A percentile compares a stretch with the other conserved stretches of the same genome.
phyloP scores from a whole-genome alignment of 2,113 vertebrate genomes.

The Danionella cerebrum region DNA sequence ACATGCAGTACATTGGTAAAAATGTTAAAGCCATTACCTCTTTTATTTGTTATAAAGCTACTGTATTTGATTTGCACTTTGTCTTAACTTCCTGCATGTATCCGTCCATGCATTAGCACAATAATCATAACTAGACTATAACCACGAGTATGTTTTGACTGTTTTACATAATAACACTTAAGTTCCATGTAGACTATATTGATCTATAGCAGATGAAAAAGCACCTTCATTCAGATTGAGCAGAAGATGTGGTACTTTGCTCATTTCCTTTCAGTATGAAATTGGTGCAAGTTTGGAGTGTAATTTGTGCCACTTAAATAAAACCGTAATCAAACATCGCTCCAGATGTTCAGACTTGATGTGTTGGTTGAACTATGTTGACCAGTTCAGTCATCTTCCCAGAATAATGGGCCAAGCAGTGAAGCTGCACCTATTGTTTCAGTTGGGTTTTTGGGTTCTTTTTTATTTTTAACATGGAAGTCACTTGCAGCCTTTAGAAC shows the following conservation, averaged over 20 bases:
- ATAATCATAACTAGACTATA: constrained; percentile 1
- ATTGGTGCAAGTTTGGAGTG: constrained; percentile 5
- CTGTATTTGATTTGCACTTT: not conserved
- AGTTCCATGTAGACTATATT: not conserved
- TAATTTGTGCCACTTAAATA: constrained; percentile 42
- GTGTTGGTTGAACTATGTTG: not conserved
- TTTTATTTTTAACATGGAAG: no score
- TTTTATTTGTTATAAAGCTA: not conserved
- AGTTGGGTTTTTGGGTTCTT: no score
- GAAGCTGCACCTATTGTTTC: no score
- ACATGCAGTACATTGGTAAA: constrained; percentile 34
- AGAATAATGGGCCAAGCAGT: no score
- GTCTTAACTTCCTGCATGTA: constrained; percentile 51
- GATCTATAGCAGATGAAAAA: not conserved
- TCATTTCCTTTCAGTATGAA: not conserved
- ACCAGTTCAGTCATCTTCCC: not conserved
- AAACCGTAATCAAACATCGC: constrained; percentile 20
- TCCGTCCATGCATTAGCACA: constrained; percentile 12
- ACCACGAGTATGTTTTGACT: constrained; percentile 3
- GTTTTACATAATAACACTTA: constrained; percentile 15
- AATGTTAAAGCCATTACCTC: constrained; percentile 26
- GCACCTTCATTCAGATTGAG: not conserved
- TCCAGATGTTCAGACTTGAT: not conserved
- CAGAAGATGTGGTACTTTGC: not conserved
- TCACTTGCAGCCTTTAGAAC: no score